Evolutionary conservation across 1,140 invertebrate species (phyloP), one percentile per base, ranked within the genome.

Genomic region (Drosophila prosaltans): DNA sequence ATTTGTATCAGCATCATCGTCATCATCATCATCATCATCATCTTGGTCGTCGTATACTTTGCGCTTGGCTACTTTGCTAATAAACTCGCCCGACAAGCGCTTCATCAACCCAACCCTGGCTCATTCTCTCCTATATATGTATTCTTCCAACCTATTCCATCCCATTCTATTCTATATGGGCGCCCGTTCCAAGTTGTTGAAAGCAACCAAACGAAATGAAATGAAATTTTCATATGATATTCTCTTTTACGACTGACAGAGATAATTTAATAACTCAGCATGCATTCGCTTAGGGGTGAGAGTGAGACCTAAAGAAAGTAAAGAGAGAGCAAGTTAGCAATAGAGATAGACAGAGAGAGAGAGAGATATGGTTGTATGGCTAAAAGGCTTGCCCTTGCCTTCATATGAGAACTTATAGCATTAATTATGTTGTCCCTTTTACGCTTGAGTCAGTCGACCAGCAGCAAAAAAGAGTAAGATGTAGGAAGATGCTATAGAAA

Each of bases 141-240:
- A 16, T 1, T 10, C 36, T 39, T n/a, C 28, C 16, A 16, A 16
- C 16, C 16, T 16, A 24, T 48, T 11, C 36, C 9, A n/a, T 41
- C 26, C 9, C 4, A 9, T 11, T 1, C 8, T 26, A 3, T 9
- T 26, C 21, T 48, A 24, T 45, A 24, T 1, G 11, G 3, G 57
- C 40, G 3, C 61, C 40, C 21, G 51, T 10, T 32, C 30, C 30
- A 28, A 70, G 66, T 55, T 77, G 77, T 54, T 72, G 80, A 78
- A 69, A 60, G 82, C 80, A 86, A 60, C 84, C 64, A 83, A 89
- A 86, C 83, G 83, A 86, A 86, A 86, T 86, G 84, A 78, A 88
- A 88, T 89, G 84, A 89, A 89, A 89, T 89, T 89, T 89, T 89
- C 84, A 89, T 89, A 89, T 84, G 83, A 88, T 89, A 89, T 88